These are phyloP conservation scores for Disparrhopalites patrizii DNA, from an alignment of 2,888 invertebrate genomes.

Conservation along the genomic window DNA sequence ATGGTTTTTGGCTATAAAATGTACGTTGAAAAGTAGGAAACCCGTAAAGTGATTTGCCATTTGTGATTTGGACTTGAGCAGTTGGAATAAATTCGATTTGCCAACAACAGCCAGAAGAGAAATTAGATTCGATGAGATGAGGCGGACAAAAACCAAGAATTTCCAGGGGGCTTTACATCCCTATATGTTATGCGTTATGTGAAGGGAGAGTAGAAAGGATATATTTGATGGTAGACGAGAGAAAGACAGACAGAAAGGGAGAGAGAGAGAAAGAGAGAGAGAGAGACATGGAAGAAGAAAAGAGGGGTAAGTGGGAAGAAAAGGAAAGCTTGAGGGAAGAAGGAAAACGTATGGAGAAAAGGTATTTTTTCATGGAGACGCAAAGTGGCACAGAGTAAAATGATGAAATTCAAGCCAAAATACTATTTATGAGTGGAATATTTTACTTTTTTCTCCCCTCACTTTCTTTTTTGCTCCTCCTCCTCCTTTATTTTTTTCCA, in stretches of 20 bases:
- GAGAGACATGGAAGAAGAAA: neutral
- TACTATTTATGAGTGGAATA: neutral
- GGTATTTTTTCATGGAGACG: neutral
- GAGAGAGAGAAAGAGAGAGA: neutral
- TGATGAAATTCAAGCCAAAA: neutral
- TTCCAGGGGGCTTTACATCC: too few relatives aligned
- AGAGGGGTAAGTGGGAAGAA: neutral
- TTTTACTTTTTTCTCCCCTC: neutral
- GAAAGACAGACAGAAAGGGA: neutral
- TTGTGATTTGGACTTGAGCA: conserved; percentile 31
- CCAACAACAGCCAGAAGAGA: conserved; percentile 31
- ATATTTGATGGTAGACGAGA: too few relatives aligned
- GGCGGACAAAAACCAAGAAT: conserved; percentile 17
- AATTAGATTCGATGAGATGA: conserved; percentile 33
- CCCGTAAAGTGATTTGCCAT: conserved; percentile 30
- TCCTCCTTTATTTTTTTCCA: too few relatives aligned
- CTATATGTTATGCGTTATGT: too few relatives aligned
- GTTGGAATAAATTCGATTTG: conserved; percentile 33
- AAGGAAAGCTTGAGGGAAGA: neutral
- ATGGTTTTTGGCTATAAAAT: too few relatives aligned
- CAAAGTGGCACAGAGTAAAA: neutral
- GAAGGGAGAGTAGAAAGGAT: too few relatives aligned
- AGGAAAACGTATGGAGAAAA: neutral
- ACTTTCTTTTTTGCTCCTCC: neutral
- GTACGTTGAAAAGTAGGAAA: too few relatives aligned